Conservation (phyloP, 2,113 vertebrate genomes). For the Leptodactylus fuscus region DNA sequence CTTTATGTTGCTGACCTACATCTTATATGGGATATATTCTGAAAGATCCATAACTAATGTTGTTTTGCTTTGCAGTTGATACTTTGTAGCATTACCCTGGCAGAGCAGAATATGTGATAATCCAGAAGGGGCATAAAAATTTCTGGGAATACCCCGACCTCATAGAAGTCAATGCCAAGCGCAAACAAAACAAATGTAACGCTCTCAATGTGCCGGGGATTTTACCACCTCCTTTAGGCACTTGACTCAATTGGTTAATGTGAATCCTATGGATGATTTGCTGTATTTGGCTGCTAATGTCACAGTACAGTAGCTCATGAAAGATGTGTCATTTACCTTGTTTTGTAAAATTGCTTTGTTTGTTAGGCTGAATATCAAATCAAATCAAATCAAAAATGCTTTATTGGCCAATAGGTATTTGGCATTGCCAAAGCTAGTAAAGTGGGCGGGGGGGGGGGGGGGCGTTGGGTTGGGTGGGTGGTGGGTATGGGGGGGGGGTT, state of each 20-base stretch:
- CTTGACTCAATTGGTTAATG: neutral
- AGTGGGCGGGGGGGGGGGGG: too few relatives aligned
- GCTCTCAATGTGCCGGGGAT: neutral
- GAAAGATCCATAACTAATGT: neutral
- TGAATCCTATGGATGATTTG: neutral
- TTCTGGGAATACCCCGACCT: neutral
- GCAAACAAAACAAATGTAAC: neutral
- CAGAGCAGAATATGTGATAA: neutral
- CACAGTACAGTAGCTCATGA: neutral
- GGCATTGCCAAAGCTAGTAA: too few relatives aligned
- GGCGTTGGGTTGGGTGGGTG: too few relatives aligned
- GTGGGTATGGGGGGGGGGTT: too few relatives aligned
- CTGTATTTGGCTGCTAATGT: neutral
- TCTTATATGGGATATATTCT: neutral
- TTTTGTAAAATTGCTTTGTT: too few relatives aligned
- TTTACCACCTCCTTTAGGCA: neutral
- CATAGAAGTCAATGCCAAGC: neutral
- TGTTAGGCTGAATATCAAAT: too few relatives aligned
- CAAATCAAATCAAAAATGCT: too few relatives aligned
- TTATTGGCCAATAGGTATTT: too few relatives aligned
- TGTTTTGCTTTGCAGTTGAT: neutral
- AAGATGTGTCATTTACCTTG: neutral
- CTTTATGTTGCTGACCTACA: neutral
- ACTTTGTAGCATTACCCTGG: neutral
- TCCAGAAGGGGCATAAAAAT: neutral